These are phyloP conservation scores for Cephus runcator DNA, from an alignment of 2,888 invertebrate species.

Conservation along the genomic window DNA sequence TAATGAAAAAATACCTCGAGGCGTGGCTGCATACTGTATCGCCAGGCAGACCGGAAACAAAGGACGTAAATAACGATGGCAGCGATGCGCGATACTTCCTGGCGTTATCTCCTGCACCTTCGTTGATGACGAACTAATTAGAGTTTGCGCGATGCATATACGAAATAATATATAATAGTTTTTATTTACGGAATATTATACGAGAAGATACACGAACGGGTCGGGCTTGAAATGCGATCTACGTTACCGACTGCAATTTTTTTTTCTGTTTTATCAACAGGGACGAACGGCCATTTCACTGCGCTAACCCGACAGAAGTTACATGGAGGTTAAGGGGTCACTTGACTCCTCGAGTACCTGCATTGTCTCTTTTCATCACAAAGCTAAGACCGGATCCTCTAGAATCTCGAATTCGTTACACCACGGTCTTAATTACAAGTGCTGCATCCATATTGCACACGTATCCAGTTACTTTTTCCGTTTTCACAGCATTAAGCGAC, in stretches of 20 bases:
- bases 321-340: constrained; percentile 30
- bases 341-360: constrained; percentile 31
- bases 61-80: background rate
- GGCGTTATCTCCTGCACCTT: background rate
- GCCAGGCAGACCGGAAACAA: background rate
- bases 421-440: constrained; percentile 1
- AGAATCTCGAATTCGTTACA: constrained; percentile 1
- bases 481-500: background rate
- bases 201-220: background rate
- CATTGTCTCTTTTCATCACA: constrained; percentile 30
- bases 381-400: constrained; percentile 7
- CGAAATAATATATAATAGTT: background rate
- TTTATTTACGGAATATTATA: background rate
- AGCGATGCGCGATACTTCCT: constrained; percentile 1
- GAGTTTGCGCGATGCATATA: background rate
- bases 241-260: background rate
- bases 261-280: constrained; percentile 26
- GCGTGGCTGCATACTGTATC: background rate
- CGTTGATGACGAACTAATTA: background rate
- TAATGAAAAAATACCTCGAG: background rate
- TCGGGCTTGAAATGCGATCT: background rate
- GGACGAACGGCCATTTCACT: constrained; percentile 27
- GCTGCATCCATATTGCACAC: background rate
- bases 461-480: background rate
- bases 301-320: constrained; percentile 5